Evolutionary conservation across 2,113 vertebrate species (phyloP).

Genomic region (Crotalus horridus): DNA sequence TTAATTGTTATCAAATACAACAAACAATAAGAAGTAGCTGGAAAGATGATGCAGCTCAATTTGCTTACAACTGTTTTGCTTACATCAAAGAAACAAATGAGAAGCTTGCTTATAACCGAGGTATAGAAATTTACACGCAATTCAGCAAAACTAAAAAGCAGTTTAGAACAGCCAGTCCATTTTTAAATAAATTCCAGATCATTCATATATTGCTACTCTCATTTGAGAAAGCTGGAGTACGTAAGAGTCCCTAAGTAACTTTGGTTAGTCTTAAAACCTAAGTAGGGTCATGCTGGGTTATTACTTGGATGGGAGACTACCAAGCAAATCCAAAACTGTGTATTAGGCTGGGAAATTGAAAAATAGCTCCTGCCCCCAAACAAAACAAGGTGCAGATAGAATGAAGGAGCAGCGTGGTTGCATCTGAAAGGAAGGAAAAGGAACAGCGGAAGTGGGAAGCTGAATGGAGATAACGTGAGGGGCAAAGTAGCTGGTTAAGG

Average conservation of each 20-base stretch:
- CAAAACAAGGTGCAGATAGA: no score
- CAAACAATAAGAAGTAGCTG: not conserved
- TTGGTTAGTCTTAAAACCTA: not conserved
- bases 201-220: not conserved
- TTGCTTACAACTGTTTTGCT: not conserved
- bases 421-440: no score
- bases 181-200: not conserved
- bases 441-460: no score
- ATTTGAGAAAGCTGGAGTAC: not conserved
- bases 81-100: not conserved
- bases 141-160: not conserved
- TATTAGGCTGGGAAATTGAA: not conserved
- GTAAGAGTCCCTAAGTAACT: not conserved
- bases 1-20: not conserved
- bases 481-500: no score
- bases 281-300: not conserved
- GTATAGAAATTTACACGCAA: not conserved
- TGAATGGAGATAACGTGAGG: no score
- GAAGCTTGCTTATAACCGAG: not conserved
- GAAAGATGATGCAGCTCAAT: not conserved
- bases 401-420: no score
- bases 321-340: not conserved
- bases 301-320: not conserved
- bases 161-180: not conserved
- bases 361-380: no score